Percentiles rank a stretch among this genome's conserved stretches.
phyloP scores from a whole-genome alignment of 2,113 vertebrate genomes.

The Nettapus auritus region DNA sequence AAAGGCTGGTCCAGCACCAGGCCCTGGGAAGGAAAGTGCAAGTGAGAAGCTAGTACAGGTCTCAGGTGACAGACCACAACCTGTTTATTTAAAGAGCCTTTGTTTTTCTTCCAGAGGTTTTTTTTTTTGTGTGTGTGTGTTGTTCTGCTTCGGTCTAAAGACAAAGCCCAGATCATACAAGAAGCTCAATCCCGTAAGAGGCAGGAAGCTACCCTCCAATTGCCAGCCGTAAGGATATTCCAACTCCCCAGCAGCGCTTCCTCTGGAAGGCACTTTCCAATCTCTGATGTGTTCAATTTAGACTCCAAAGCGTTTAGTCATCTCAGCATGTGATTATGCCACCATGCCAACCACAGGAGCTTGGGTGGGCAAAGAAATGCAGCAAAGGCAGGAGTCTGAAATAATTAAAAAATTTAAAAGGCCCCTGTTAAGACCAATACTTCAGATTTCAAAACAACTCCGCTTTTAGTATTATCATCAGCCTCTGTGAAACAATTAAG shows the following conservation, averaged over 20 bases:
- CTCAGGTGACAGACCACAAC: neutral
- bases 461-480: neutral
- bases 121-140: neutral
- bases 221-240: neutral
- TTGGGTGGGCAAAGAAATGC: neutral
- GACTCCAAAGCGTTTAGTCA: constrained; percentile 51
- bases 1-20: neutral
- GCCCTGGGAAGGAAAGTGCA: neutral
- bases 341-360: constrained; percentile 12
- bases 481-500: neutral
- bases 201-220: neutral
- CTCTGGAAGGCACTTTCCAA: neutral
- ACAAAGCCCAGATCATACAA: neutral
- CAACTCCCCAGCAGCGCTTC: neutral
- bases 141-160: neutral
- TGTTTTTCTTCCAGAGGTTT: neutral
- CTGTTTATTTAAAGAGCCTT: neutral
- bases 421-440: neutral
- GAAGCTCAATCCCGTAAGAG: neutral
- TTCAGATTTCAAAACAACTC: neutral
- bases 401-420: neutral
- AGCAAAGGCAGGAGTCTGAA: neutral
- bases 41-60: neutral
- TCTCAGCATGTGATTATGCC: constrained; percentile 10
- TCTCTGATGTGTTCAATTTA: neutral